Base-by-base conservation (phyloP, 2,888 invertebrate species). In the Diadegma fenestrale region DNA sequence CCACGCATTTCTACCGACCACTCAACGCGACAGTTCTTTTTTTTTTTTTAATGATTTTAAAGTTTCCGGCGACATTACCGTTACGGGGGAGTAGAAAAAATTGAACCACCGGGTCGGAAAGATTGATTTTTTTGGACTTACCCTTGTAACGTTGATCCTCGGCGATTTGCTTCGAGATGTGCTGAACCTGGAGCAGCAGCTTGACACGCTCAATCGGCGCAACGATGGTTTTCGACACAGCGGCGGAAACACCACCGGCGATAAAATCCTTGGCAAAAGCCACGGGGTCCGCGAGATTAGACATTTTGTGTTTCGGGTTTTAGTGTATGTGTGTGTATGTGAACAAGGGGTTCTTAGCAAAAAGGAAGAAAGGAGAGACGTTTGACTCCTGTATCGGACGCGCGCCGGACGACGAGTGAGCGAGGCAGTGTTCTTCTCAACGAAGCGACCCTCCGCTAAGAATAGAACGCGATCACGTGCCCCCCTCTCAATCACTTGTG, bases 201-300 rank as follows among this genome's bases (percentile, higher is more conserved):
- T 99, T 99, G 69, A 99, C 98, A 93, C 99, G 96, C 95, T 99
- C 99, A 92, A 99, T 99, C 81, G 99, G 99, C 22, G 99, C 99
- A 86, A 98, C 98, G 61, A 97, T 97, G 66, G 99, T 99, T 94
- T 99, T 99, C 75, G 99, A 98, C 88, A 98, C 96, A 63, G 98
- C 99, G 45, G 99, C 99, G 64, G 99, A 97, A 71, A 98, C 95
- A 88, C 99, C 99, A 90, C 99, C 99, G 88, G 98, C 98, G 84
- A 97, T 93, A 93, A 98, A 98, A 95, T 98, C 99, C 95, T 98
- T 98, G 90, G 96, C 93, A 94, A 98, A 98, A 94, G 97, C 96
- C 94, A 97, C 95, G 93, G 97, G 97, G 96, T 98, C 98, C 89
- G 95, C 93, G 87, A 95, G 93, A 89, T 93, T 93, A 90, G 94